Evolutionary conservation across 2,888 invertebrate species (phyloP), one percentile per base, ranked within the genome.

Genomic region (Oscheius onirici): DNA sequence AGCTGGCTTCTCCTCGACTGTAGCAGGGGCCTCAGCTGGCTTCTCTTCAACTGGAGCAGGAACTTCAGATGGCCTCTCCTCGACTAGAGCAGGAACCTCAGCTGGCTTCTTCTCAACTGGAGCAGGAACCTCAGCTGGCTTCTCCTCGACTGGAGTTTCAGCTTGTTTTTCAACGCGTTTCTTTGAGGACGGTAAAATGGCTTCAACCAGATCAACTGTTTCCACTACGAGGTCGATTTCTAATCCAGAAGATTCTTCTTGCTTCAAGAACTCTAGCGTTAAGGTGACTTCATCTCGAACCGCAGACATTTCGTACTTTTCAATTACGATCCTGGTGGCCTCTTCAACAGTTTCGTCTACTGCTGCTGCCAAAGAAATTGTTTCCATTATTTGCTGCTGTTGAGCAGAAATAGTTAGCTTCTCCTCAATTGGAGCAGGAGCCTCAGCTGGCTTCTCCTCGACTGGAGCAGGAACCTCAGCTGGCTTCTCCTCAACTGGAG

Each of bases 181-280:
- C 20, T 41, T 51, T 17, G 40, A 13, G 8, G 40, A n/a, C 28
- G 22, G 22, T 15, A 58, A 13, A 5, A 58, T 3, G 24, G 22
- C 41, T 8, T 58, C 58, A 8, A 58, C 3, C 3, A 40, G 11
- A 28, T 58, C 58, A 41, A 58, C 34, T 28, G 58, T 58, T 15
- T 58, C 58, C n/a, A 58, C 58, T 26, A 58, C 58, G 10, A 65
- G 28, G 22, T 51, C 65, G n/a, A 65, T 65, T 17, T 65, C 65
- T 8, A 65, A 44, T 6, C 65, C 65, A 5, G 49, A 65, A 13
- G 10, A 11, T 51, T 65, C 51, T 34, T 51, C 65, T 49, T 22
- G 15, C 17, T 63, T 44, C 6, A 61, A 8, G 8, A 20, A 8
- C 44, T 55, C 57, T 26, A 28, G 10, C 6, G 22, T 10, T 11